Conservation (phyloP, 2,888 invertebrate genomes). For the Punctoribates punctum region DNA sequence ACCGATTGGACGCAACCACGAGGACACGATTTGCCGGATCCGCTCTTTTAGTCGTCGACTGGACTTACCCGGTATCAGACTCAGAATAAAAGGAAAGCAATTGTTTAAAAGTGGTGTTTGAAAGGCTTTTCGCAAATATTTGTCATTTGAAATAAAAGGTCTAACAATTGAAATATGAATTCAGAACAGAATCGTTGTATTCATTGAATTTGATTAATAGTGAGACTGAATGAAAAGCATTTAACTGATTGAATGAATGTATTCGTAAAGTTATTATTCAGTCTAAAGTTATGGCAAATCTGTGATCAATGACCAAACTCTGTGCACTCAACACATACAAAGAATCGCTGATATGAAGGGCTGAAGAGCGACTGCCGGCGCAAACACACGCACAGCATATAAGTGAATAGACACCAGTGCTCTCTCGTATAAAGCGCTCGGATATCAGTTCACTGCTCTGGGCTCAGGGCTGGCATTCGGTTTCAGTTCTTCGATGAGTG, state of each 20-base stretch:
- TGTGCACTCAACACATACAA: not conserved
- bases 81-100: too few relatives aligned
- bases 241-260: not conserved
- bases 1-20: too few relatives aligned
- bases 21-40: too few relatives aligned
- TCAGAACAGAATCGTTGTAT: not conserved
- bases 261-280: slow-evolving; percentile 5
- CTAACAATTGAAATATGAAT: not conserved
- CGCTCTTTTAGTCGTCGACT: too few relatives aligned
- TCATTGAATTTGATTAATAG: not conserved
- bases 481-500: not conserved
- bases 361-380: not conserved
- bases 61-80: too few relatives aligned
- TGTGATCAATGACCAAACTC: not conserved
- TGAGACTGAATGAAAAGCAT: not conserved
- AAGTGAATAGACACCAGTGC: not conserved
- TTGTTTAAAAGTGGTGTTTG: too few relatives aligned
- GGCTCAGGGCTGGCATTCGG: not conserved
- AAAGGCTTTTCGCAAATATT: too few relatives aligned
- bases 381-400: not conserved
- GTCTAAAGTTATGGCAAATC: not conserved
- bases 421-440: not conserved
- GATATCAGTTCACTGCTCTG: not conserved
- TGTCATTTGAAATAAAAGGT: too few relatives aligned
- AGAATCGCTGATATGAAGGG: not conserved